Conservation (phyloP, 2,797 vertebrate species). For the Pangasius larnaudii region DNA sequence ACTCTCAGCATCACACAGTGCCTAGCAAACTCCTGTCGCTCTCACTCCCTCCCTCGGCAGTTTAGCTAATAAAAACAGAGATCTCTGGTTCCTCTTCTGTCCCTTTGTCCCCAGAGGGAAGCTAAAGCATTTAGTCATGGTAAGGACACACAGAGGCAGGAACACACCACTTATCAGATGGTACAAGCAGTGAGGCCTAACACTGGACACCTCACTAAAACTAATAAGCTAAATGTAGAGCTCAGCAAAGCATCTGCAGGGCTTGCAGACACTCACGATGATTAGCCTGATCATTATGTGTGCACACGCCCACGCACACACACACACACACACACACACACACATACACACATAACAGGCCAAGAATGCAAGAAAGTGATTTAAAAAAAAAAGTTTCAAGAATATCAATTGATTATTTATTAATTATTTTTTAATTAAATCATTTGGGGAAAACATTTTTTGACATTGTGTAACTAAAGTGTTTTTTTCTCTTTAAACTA, state of each 20-base stretch:
- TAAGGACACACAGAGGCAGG: slow-evolving; percentile 35
- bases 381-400: neutral
- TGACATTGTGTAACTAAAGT: neutral
- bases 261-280: slow-evolving; percentile 52
- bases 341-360: neutral
- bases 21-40: neutral
- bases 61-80: slow-evolving; percentile 34
- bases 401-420: neutral
- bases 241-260: slow-evolving; percentile 46
- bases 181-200: slow-evolving; percentile 38
- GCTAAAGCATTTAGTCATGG: slow-evolving; percentile 33
- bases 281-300: slow-evolving; percentile 62
- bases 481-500: neutral
- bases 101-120: slow-evolving; percentile 32
- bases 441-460: neutral
- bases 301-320: neutral
- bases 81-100: slow-evolving; percentile 33
- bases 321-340: neutral
- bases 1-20: slow-evolving; percentile 2
- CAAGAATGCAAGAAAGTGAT: neutral
- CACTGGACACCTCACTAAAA: slow-evolving; percentile 60
- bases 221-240: slow-evolving; percentile 58
- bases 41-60: slow-evolving; percentile 1
- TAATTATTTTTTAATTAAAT: neutral
- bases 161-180: slow-evolving; percentile 55